A percentile compares a stretch with the other conserved stretches of the same genome.
Evolutionary conservation across 2,888 invertebrate genomes (phyloP).

Genomic region (Myopa tessellatipennis): DNA sequence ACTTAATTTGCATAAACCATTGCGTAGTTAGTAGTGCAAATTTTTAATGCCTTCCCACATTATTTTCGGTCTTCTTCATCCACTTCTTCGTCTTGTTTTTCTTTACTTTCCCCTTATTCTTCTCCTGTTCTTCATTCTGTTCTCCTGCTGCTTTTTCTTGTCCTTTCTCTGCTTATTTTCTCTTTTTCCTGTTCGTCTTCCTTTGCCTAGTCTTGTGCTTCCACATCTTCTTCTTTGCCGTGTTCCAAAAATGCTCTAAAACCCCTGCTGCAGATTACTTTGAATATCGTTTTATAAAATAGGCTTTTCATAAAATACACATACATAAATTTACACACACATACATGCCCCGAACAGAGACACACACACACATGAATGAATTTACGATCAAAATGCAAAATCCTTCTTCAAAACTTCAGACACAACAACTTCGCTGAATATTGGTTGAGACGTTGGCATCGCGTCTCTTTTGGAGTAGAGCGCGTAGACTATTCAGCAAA

Average conservation of each 20-base stretch:
- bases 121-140: no score
- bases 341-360: no score
- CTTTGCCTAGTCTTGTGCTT: no score
- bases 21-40: constrained; percentile 34
- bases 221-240: not conserved
- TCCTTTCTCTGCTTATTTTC: no score
- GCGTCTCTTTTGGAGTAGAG: not conserved
- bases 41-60: constrained; percentile 23
- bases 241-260: constrained; percentile 26
- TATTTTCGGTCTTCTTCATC: no score
- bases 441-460: not conserved
- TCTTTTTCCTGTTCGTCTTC: no score
- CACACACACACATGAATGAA: not conserved
- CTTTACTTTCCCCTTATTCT: no score
- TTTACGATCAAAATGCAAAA: not conserved
- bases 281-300: not conserved
- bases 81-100: no score
- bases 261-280: constrained; percentile 32
- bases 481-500: constrained; percentile 26
- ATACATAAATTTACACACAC: not conserved
- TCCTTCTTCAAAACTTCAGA: not conserved
- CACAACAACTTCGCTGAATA: not conserved
- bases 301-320: constrained; percentile 1
- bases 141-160: no score
- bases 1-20: constrained; percentile 28